phyloP scores from a whole-genome alignment of 2,797 vertebrate species.

The Eremophila alpestris region DNA sequence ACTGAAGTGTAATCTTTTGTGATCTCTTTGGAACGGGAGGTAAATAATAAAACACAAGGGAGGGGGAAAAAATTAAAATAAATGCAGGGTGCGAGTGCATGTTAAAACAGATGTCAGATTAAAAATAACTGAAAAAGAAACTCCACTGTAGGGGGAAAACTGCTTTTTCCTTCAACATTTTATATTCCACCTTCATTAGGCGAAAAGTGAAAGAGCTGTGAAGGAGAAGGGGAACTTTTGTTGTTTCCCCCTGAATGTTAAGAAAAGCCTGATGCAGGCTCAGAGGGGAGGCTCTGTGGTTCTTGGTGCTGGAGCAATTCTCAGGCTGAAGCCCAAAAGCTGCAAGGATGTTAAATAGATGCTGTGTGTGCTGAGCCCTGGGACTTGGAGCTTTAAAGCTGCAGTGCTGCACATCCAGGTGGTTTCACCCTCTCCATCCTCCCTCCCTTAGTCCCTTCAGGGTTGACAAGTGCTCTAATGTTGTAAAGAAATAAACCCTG shows the following conservation, averaged over 20 bases:
- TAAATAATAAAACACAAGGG: slow-evolving; percentile 71
- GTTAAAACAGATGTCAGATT: slow-evolving; percentile 65
- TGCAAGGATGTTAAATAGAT: slow-evolving; percentile 9
- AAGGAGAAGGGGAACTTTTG: slow-evolving; percentile 20
- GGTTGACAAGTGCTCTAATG: neutral
- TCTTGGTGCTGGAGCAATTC: neutral
- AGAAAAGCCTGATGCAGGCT: neutral
- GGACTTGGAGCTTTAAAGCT: neutral
- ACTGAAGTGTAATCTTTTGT: slow-evolving; percentile 62
- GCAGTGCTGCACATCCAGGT: neutral
- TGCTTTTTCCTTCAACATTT: slow-evolving; percentile 45
- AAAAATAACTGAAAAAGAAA: slow-evolving; percentile 65
- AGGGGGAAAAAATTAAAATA: slow-evolving; percentile 49
- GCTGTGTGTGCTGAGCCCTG: neutral
- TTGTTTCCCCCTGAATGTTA: slow-evolving; percentile 19
- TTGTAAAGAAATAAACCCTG: neutral
- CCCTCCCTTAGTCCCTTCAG: neutral
- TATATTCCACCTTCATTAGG: slow-evolving; percentile 53
- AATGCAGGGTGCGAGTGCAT: slow-evolving; percentile 25
- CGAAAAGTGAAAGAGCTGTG: neutral
- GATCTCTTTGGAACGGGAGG: slow-evolving; percentile 53
- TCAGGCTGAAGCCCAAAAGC: neutral
- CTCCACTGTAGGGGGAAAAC: slow-evolving; percentile 30
- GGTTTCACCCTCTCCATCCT: slow-evolving; percentile 2
- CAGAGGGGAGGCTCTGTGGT: neutral